Base-by-base conservation (phyloP, 2,888 invertebrate species). In the Augiades crinisus region DNA sequence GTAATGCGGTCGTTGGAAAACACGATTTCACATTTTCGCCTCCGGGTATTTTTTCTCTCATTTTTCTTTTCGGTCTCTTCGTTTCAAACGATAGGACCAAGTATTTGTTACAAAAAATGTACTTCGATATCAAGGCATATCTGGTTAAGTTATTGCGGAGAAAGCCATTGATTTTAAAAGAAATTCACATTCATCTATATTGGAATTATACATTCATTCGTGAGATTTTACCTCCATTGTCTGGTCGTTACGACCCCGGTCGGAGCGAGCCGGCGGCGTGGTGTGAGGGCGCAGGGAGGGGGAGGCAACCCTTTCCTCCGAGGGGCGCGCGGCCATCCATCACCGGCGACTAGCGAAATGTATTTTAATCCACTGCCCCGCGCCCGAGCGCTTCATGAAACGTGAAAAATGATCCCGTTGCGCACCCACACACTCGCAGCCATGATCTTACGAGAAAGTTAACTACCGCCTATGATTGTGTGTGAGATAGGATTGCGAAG, bases 281-380 rank as follows among this genome's bases (percentile, higher is more conserved):
- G 40, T 44, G 59, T 41, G 58, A 40, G 47, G 30, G 43, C 37
- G 40, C 52, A 41, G 52, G 52, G 38, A 55, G 56, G 56, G 69
- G 68, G 54, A 59, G 72, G 72, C 81, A 83, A 84, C 87, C 85
- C 83, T 86, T 82, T 75, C 72, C 70, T 64, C 65, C 54, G 57
- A 54, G 62, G 62, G 67, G 64, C 57, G 59, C 59, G 57, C 59
- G 65, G 68, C 70, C 78, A 87, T 87, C 88, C 83, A 87, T 87
- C 87, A 86, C 81, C 63, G 65, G 63, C 69, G 76, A 75, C 77
- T 67, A 74, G 80, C 79, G 81, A 85, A 88, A 88, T 88, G 88
- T 89, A 89, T 88, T 89, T 88, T 89, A 88, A 89, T 89, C 89
- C 86, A 86, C 74, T 86, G 72, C 75, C 75, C 77, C 76, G 73